phyloP scores from a whole-genome alignment of 2,113 vertebrate genomes.

The Ancistrus triradiatus region DNA sequence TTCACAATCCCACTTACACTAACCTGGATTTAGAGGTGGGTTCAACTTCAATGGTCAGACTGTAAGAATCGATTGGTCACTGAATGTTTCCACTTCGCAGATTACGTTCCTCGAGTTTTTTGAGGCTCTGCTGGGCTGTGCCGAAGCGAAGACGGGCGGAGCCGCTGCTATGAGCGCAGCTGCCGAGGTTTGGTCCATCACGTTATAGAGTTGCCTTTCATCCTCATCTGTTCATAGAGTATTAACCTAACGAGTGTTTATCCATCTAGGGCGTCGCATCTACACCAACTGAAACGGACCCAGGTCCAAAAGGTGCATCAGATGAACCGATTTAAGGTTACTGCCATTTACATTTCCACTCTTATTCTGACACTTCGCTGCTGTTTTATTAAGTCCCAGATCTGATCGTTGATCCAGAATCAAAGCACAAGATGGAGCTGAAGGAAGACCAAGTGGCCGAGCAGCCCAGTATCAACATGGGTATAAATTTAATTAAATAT shows the following conservation, averaged over 20 bases:
- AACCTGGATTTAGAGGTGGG: conserved; percentile 79
- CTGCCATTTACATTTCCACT: too few species aligned
- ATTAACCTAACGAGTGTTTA: conserved; percentile 5
- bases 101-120: conserved; percentile 90
- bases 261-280: conserved; percentile 28
- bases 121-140: conserved; percentile 82
- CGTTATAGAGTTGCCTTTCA: not conserved
- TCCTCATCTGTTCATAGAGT: not conserved
- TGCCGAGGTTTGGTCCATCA: conserved; percentile 20
- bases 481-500: not conserved
- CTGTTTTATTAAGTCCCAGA: conserved; percentile 3
- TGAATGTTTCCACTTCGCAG: too few species aligned
- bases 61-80: not conserved
- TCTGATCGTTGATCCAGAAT: not conserved
- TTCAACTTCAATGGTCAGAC: too few species aligned
- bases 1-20: conserved; percentile 41
- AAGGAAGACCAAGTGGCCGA: not conserved
- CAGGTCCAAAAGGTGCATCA: conserved; percentile 7
- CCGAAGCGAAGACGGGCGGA: conserved; percentile 62
- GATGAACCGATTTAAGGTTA: conserved; percentile 7
- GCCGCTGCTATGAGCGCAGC: conserved; percentile 8
- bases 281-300: conserved; percentile 47
- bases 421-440: not conserved
- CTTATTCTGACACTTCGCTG: too few species aligned
- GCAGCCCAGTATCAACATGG: not conserved